Percentiles rank a stretch among this genome's conserved stretches.
Evolutionary conservation across 2,113 vertebrate genomes (phyloP).

Genomic region (Syngnathus scovelli): DNA sequence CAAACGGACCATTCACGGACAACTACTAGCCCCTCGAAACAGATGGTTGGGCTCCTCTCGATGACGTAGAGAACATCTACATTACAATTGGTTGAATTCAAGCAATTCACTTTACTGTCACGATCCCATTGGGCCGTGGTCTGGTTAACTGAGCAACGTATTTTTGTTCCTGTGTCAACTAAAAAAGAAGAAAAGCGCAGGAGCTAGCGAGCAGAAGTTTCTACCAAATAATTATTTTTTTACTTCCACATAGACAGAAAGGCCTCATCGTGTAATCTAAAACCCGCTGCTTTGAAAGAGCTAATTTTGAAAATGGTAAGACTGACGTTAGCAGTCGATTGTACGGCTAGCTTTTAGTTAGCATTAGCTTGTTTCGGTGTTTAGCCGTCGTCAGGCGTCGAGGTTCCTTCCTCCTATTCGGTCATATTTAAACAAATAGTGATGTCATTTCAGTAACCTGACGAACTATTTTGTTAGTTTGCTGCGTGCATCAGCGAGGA

Average conservation of each 20-base stretch:
- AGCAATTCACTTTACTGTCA: slow-evolving; percentile 9
- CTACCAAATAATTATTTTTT: slow-evolving; percentile 6
- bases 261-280: slow-evolving; percentile 1
- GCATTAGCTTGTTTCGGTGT: slow-evolving; percentile 45
- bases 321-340: slow-evolving; percentile 12
- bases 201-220: slow-evolving; percentile 36
- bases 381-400: slow-evolving; percentile 40
- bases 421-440: slow-evolving; percentile 14
- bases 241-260: slow-evolving; percentile 8
- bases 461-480: neutral
- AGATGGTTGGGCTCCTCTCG: slow-evolving; percentile 10
- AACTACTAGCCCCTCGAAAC: slow-evolving; percentile 28
- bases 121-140: slow-evolving; percentile 53
- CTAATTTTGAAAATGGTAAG: slow-evolving; percentile 62
- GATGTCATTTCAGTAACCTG: neutral
- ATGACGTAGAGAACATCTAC: neutral
- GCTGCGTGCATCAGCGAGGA: neutral
- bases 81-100: slow-evolving; percentile 42
- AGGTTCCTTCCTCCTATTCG: slow-evolving; percentile 7
- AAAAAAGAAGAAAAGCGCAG: slow-evolving; percentile 56
- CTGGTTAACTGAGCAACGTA: slow-evolving; percentile 57
- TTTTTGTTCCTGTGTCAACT: slow-evolving; percentile 79
- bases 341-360: slow-evolving; percentile 33
- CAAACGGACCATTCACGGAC: slow-evolving; percentile 65
- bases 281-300: slow-evolving; percentile 15